phyloP scores from a whole-genome alignment of 1,140 invertebrate genomes.

The Trichoplusia ni region DNA sequence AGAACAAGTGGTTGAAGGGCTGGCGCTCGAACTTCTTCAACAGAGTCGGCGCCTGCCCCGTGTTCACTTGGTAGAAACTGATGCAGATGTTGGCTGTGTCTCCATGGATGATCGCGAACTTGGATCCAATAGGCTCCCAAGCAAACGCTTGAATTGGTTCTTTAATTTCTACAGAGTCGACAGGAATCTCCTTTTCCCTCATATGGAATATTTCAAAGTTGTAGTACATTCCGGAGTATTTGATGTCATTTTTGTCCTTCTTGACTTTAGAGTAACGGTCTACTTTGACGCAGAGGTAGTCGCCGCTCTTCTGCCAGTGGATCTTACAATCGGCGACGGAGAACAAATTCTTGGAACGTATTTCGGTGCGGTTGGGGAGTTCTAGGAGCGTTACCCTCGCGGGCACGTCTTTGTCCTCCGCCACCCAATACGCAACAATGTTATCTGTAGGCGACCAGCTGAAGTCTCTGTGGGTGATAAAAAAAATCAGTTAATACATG shows the following conservation, averaged over 20 bases:
- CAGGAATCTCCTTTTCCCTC: conserved; percentile 98
- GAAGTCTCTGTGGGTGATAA: conserved; percentile 87
- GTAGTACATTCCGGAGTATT: conserved; percentile 98
- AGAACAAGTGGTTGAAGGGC: conserved; percentile 96
- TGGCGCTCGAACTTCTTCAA: conserved; percentile 96
- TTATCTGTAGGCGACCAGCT: conserved; percentile 99
- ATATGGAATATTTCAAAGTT: conserved; percentile 99
- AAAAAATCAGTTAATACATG: background rate
- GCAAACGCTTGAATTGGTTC: conserved; percentile 97
- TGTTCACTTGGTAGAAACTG: conserved; percentile 96
- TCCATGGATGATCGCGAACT: conserved; percentile 98
- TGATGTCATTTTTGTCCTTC: conserved; percentile 93
- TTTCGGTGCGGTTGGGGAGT: conserved; percentile 93
- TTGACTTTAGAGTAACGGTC: conserved; percentile 97
- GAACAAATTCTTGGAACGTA: conserved; percentile 98
- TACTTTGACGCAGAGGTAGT: conserved; percentile 98
- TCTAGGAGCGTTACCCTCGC: conserved; percentile 92
- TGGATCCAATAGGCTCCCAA: conserved; percentile 98
- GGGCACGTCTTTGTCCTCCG: conserved; percentile 96
- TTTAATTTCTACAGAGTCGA: conserved; percentile 97
- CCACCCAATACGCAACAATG: conserved; percentile 98
- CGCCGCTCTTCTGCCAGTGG: conserved; percentile 99
- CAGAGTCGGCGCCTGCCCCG: conserved; percentile 92
- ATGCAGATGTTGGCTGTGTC: conserved; percentile 94
- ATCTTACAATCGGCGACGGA: conserved; percentile 99